These are phyloP conservation scores for Alectoris magna DNA, from an alignment of 2,797 vertebrate species.

Conservation along the genomic window DNA sequence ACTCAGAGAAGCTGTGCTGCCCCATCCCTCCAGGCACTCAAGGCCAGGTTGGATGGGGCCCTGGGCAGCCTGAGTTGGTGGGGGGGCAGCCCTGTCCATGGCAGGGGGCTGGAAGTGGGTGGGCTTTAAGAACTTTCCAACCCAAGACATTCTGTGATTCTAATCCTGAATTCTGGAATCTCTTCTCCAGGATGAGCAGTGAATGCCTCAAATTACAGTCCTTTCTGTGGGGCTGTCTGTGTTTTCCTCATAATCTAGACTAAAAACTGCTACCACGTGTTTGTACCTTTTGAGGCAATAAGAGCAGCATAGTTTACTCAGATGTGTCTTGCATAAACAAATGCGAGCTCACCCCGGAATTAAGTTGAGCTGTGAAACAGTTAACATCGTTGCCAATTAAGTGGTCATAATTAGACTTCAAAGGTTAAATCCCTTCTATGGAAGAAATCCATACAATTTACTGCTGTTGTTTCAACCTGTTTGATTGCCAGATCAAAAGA, in stretches of 20 bases:
- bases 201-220: neutral
- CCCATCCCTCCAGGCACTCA: neutral
- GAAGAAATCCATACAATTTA: neutral
- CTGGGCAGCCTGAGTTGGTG: neutral
- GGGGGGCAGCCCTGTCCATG: neutral
- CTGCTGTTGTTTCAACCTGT: neutral
- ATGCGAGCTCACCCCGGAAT: neutral
- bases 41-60: neutral
- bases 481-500: neutral
- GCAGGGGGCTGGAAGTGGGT: neutral
- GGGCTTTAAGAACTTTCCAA: neutral
- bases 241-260: neutral
- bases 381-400: neutral
- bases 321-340: neutral
- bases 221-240: neutral
- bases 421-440: neutral
- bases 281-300: neutral
- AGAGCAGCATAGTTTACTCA: neutral
- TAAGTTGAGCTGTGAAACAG: neutral
- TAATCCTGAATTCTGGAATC: neutral
- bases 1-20: neutral
- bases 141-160: neutral
- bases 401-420: neutral
- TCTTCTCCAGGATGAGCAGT: neutral
- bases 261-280: accelerated